phyloP scores from a whole-genome alignment of 2,797 vertebrate species.

The Melopsittacus undulatus region DNA sequence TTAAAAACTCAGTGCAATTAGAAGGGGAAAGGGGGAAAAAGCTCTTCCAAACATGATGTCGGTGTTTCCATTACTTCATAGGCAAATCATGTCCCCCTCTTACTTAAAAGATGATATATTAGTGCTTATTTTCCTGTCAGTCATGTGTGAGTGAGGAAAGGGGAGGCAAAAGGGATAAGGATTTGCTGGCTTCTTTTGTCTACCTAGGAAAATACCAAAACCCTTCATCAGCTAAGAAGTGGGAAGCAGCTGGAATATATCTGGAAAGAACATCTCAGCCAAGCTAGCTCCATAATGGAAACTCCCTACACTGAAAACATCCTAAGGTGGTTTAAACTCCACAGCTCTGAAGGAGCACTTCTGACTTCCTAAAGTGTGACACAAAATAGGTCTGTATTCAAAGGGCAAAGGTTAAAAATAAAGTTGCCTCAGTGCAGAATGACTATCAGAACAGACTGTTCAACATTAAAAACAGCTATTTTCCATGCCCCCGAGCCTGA shows the following conservation, averaged over 20 bases:
- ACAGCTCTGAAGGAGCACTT: neutral
- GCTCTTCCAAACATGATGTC: conserved; percentile 71
- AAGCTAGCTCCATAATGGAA: neutral
- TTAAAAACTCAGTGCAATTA: conserved; percentile 68
- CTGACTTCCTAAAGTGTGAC: neutral
- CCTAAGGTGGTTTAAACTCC: neutral
- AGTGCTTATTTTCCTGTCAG: conserved; percentile 61
- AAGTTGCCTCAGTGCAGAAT: neutral
- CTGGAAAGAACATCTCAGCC: neutral
- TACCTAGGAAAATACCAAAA: neutral
- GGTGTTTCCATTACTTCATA: conserved; percentile 79
- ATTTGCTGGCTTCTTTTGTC: conserved; percentile 44
- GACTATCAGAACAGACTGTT: neutral
- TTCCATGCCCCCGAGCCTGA: neutral
- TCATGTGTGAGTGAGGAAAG: neutral
- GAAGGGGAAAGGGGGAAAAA: conserved; percentile 55
- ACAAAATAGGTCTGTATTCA: neutral
- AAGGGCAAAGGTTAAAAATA: neutral
- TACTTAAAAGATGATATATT: conserved; percentile 71
- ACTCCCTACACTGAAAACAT: neutral
- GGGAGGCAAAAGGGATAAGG: neutral
- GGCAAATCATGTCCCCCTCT: conserved; percentile 57
- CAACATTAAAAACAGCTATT: neutral
- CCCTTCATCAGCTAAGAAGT: neutral
- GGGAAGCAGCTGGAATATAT: conserved; percentile 22